phyloP scores from a whole-genome alignment of 2,113 vertebrate species.

The Microtus richardsoni region DNA sequence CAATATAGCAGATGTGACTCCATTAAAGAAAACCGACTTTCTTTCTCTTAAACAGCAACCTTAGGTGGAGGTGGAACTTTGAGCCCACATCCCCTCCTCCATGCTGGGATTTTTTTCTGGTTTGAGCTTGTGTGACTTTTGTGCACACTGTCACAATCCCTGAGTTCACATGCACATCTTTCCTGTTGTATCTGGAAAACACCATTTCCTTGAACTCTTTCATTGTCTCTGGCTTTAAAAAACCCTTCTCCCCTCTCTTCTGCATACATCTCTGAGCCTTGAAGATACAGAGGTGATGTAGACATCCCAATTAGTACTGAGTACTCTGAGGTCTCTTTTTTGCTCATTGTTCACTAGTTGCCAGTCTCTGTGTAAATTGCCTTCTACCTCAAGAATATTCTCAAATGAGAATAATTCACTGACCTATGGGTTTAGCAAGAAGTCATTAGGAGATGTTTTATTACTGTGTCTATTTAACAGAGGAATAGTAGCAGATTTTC shows the following conservation, averaged over 20 bases:
- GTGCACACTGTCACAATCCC: background rate
- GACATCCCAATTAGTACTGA: background rate
- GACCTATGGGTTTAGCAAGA: background rate
- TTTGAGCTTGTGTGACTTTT: background rate
- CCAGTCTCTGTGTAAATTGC: background rate
- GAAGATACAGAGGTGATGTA: background rate
- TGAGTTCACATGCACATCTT: background rate
- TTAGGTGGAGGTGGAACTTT: background rate
- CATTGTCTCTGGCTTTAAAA: too few relatives aligned
- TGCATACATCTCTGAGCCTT: background rate
- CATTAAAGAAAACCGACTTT: background rate
- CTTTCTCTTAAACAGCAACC: background rate
- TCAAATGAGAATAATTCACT: background rate
- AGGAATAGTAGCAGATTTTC: background rate
- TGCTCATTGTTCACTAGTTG: background rate
- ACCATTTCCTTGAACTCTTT: background rate
- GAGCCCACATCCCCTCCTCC: background rate
- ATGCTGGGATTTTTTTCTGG: background rate
- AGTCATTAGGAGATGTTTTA: background rate
- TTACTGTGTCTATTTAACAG: background rate
- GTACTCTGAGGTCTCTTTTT: background rate
- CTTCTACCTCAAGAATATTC: background rate
- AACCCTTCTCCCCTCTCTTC: background rate
- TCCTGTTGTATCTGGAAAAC: background rate
- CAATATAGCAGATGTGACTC: background rate